Percentiles rank a stretch among this genome's conserved stretches.
These are phyloP conservation scores for Lithobates pipiens DNA, from an alignment of 2,797 vertebrate species.

Conservation along the genomic window DNA sequence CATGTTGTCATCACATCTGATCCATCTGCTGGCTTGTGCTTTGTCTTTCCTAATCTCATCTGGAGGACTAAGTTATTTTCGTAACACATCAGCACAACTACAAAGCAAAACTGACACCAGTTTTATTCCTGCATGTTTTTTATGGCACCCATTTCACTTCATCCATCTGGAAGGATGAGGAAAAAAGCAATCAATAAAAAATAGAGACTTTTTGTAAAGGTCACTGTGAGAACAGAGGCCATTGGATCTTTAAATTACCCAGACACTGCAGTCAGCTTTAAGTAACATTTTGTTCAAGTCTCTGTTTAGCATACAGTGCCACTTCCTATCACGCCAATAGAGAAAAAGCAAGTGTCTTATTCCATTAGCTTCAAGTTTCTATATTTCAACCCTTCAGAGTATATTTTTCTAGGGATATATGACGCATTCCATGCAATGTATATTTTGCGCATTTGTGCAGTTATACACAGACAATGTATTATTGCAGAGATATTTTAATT, in stretches of 20 bases:
- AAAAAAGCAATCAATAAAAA: conserved; percentile 50
- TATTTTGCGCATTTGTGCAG: neutral
- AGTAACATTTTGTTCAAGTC: conserved; percentile 1
- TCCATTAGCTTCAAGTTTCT: conserved; percentile 8
- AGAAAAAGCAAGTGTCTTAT: conserved; percentile 27
- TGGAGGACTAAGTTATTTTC: conserved; percentile 27
- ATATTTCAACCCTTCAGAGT: neutral
- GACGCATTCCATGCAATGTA: neutral
- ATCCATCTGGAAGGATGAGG: conserved; percentile 42
- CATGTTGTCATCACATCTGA: conserved; percentile 17
- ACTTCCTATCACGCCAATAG: conserved; percentile 21
- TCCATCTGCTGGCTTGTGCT: conserved; percentile 22
- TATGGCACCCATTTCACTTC: conserved; percentile 23
- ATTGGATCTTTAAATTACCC: conserved; percentile 9
- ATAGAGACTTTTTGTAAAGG: conserved; percentile 45
- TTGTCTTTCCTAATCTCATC: conserved; percentile 30
- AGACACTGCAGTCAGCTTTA: conserved; percentile 8
- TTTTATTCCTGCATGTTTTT: conserved; percentile 26
- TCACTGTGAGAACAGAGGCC: conserved; percentile 29
- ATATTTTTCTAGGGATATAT: conserved; percentile 3
- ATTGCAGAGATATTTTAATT: conserved; percentile 41
- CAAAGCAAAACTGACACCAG: conserved; percentile 8
- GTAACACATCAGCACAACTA: conserved; percentile 27
- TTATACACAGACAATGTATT: conserved; percentile 3
- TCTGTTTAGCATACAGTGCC: neutral